These are phyloP conservation scores for Turnix velox DNA, from an alignment of 2,113 vertebrate species.

Conservation along the genomic window DNA sequence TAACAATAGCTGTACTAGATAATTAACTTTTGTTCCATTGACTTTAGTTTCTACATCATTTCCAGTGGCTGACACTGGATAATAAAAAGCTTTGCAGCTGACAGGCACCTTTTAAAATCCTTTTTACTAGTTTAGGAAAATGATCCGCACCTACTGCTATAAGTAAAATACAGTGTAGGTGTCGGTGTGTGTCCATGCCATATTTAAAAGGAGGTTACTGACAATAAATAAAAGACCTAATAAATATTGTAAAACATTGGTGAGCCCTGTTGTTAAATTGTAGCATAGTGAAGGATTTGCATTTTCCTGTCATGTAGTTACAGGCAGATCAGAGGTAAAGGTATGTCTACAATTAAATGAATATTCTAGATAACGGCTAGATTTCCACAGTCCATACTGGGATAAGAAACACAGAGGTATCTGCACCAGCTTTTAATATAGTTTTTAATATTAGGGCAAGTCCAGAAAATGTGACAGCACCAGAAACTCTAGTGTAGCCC, in stretches of 20 bases:
- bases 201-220: conserved; percentile 59
- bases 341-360: neutral
- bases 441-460: neutral
- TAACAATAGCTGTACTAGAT: conserved; percentile 61
- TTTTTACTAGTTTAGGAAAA: conserved; percentile 42
- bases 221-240: conserved; percentile 59
- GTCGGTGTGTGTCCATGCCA: neutral
- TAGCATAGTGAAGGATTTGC: conserved; percentile 24
- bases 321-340: conserved; percentile 18
- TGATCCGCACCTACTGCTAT: neutral
- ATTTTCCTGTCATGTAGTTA: conserved; percentile 44
- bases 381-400: neutral
- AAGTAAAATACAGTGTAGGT: conserved; percentile 3
- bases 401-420: neutral
- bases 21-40: conserved; percentile 83
- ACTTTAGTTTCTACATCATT: conserved; percentile 74
- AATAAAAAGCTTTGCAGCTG: conserved; percentile 51
- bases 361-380: neutral
- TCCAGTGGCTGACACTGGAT: conserved; percentile 69
- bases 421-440: neutral
- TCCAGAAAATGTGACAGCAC: neutral
- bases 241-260: conserved; percentile 40
- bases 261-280: conserved; percentile 42
- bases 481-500: neutral
- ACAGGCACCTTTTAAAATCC: conserved; percentile 41